These are phyloP conservation scores for Neolamprologus toae DNA, from an alignment of 2,113 vertebrate genomes.

Conservation along the genomic window DNA sequence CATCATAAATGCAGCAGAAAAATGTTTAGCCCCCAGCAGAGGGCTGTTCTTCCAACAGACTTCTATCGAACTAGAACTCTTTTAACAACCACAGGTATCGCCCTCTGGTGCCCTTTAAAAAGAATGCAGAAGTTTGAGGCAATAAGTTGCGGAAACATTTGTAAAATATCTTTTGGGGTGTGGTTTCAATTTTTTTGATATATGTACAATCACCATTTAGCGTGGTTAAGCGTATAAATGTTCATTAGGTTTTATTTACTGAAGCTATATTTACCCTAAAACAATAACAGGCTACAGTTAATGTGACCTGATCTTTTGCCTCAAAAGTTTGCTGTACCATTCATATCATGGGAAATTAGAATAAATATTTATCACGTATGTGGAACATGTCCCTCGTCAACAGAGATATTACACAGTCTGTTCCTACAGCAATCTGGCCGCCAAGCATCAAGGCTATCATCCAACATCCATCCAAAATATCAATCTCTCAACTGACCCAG, in stretches of 20 bases:
- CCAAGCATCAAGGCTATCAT: neutral
- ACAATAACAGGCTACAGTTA: neutral
- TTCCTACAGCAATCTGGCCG: neutral
- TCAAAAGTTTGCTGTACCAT: neutral
- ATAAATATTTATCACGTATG: neutral
- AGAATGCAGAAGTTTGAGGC: neutral
- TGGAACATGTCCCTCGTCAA: neutral
- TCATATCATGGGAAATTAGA: neutral
- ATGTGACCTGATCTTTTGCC: neutral
- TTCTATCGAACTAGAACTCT: neutral
- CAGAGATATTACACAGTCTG: neutral
- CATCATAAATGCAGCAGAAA: neutral
- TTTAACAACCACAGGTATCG: neutral
- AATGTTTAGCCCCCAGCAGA: neutral
- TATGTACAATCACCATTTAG: neutral
- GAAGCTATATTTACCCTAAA: neutral
- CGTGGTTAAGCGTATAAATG: neutral
- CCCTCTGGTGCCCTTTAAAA: neutral
- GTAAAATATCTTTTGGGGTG: neutral
- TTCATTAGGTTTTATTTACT: neutral
- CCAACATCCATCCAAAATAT: slow-evolving; percentile 4
- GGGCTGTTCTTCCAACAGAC: neutral
- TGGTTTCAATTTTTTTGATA: neutral
- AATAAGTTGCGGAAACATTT: neutral
- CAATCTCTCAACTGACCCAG: neutral